Evolutionary conservation across 2,888 invertebrate genomes (phyloP), one percentile per base, ranked within the genome.

Genomic region (Acanthacorydalis orientalis): DNA sequence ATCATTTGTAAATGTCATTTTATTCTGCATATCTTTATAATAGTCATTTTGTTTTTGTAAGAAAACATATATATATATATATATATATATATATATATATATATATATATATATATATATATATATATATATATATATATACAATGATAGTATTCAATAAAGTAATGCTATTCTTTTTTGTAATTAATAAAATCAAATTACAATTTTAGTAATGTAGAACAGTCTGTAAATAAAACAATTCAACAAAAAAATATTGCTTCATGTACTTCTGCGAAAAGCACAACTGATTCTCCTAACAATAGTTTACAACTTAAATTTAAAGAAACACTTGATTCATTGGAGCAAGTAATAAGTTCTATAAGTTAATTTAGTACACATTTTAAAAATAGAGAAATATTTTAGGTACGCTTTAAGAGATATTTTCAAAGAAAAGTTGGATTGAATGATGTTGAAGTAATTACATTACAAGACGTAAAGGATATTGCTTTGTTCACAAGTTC

Each of bases 381-480:
- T 23, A 23, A 23, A 23, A 4, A 23, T 23, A 23, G 6, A 23
- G n/a, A 16, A 31, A 37, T 12, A 37, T 61, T 57, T 48, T 57
- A 78, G 78, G 67, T 76, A 44, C 67, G 67, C 53, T 80, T 74
- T 62, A 68, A 74, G 47, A 69, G 73, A 53, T 64, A 69, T 49
- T 77, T 72, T 58, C 73, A 74, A 61, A 68, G 80, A 54, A 73
- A 74, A 61, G 59, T 73, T 33, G 65, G 68, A 56, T 64, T 69
- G 7, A 68, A 64, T 14, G 70, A 76, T 54, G 56, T 68, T 8
- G 73, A 76, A 50, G 63, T 78, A 33, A 68, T 79, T 42, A 75
- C 75, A 57, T 70, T 73, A 52, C 70, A 76, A 64, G 76, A 77
- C 55, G 60, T 77, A 31, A 77, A 75, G 60, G 74, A 77, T 54